These are phyloP conservation scores for Pachypeltis micranthus DNA, from an alignment of 1,140 invertebrate genomes.

Conservation along the genomic window DNA sequence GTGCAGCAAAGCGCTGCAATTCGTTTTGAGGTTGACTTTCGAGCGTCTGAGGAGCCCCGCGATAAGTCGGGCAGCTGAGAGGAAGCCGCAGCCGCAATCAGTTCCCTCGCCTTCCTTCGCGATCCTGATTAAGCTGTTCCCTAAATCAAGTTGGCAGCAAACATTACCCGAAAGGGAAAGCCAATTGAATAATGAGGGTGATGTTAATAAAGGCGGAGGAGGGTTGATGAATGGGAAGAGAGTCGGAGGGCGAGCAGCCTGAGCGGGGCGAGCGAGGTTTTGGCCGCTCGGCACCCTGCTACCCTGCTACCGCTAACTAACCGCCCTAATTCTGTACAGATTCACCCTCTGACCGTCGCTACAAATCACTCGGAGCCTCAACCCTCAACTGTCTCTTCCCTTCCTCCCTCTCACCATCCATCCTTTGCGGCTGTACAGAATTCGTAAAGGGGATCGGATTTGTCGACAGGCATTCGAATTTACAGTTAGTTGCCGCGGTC, in stretches of 20 bases:
- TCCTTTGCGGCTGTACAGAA: not conserved
- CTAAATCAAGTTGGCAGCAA: conserved; percentile 6
- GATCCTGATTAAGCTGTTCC: conserved; percentile 2
- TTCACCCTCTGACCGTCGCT: conserved; percentile 7
- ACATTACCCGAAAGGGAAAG: conserved; percentile 4
- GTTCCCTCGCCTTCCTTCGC: not conserved
- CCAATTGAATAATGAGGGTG: conserved; percentile 7
- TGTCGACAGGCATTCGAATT: not conserved
- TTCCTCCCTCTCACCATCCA: not conserved
- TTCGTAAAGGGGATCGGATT: not conserved
- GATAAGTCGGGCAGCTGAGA: too few relatives aligned
- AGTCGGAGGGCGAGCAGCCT: not conserved
- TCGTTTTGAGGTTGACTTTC: too few relatives aligned
- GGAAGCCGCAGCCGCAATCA: too few relatives aligned
- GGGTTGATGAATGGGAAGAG: conserved; percentile 1
- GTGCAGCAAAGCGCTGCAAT: too few relatives aligned
- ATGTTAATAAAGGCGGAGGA: conserved; percentile 1
- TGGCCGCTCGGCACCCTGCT: too few relatives aligned
- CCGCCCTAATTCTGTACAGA: conserved; percentile 6
- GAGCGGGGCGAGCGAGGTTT: not conserved
- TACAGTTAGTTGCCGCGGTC: too few relatives aligned
- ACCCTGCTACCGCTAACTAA: conserved; percentile 9
- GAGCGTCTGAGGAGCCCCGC: too few relatives aligned
- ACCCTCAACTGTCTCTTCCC: not conserved
- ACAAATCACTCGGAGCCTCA: not conserved